phyloP scores from a whole-genome alignment of 2,888 invertebrate genomes.

The Plagodis dolabraria region DNA sequence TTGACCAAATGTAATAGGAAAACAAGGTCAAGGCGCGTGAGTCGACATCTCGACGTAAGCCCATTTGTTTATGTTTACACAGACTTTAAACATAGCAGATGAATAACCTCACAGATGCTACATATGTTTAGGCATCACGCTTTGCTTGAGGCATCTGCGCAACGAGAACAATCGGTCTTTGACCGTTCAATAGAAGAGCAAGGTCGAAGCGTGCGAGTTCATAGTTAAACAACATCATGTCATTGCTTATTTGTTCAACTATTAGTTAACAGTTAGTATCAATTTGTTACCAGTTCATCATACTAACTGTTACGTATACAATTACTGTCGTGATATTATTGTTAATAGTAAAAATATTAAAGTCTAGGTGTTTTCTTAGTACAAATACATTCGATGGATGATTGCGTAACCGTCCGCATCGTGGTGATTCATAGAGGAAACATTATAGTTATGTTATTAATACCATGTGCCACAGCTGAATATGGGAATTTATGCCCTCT shows the following conservation, averaged over 20 bases:
- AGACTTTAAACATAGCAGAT: slow-evolving; percentile 14
- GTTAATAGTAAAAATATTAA: neutral
- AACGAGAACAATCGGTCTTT: slow-evolving; percentile 46
- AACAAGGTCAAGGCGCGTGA: slow-evolving; percentile 20
- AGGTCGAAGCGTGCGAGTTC: slow-evolving; percentile 61
- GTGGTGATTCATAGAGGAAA: slow-evolving; percentile 25
- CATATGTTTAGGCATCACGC: slow-evolving; percentile 29
- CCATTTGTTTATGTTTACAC: slow-evolving; percentile 3
- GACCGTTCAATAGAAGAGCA: slow-evolving; percentile 61
- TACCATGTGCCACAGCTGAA: too few species aligned
- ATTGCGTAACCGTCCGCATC: slow-evolving; percentile 48
- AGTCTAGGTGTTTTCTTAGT: neutral
- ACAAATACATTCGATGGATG: slow-evolving; percentile 52
- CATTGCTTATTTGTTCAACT: neutral
- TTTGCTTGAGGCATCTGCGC: neutral
- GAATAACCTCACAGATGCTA: slow-evolving; percentile 15
- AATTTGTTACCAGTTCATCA: neutral
- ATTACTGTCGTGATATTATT: neutral
- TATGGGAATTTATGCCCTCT: too few species aligned
- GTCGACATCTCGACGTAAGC: slow-evolving; percentile 6
- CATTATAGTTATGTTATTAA: too few species aligned
- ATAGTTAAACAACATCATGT: neutral
- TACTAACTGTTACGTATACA: neutral
- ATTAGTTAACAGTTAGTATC: neutral
- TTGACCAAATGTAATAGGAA: slow-evolving; percentile 18